These are phyloP conservation scores for Tringa solitaria DNA, from an alignment of 2,113 vertebrate species.

Conservation along the genomic window DNA sequence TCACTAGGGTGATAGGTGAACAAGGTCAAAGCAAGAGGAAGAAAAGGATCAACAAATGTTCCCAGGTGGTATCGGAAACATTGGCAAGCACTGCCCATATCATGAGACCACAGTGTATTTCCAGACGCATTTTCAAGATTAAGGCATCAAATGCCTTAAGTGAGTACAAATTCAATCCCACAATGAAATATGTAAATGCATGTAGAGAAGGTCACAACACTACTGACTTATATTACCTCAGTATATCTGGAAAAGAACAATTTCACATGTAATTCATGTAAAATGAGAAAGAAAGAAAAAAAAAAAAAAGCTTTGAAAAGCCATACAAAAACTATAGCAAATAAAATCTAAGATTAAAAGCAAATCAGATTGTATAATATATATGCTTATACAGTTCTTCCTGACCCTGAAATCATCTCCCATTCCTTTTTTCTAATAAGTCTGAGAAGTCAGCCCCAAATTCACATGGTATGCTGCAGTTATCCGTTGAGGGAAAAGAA, in stretches of 20 bases:
- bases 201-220: background rate
- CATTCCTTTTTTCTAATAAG: background rate
- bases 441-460: accelerated
- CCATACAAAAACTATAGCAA: background rate
- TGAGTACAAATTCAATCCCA: background rate
- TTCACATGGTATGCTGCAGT: background rate
- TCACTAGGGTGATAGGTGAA: background rate
- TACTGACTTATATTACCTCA: background rate
- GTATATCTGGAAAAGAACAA: background rate
- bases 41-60: background rate
- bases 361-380: background rate
- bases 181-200: background rate
- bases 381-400: background rate
- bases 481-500: background rate
- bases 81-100: background rate
- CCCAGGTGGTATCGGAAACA: background rate
- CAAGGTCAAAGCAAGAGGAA: background rate
- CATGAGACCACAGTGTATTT: background rate
- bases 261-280: background rate
- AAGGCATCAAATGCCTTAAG: background rate
- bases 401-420: background rate
- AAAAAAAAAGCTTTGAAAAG: background rate
- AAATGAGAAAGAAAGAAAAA: background rate
- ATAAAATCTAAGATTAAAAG: background rate
- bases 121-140: background rate